phyloP scores from a whole-genome alignment of 2,797 vertebrate species.

The Propithecus perrieri region DNA sequence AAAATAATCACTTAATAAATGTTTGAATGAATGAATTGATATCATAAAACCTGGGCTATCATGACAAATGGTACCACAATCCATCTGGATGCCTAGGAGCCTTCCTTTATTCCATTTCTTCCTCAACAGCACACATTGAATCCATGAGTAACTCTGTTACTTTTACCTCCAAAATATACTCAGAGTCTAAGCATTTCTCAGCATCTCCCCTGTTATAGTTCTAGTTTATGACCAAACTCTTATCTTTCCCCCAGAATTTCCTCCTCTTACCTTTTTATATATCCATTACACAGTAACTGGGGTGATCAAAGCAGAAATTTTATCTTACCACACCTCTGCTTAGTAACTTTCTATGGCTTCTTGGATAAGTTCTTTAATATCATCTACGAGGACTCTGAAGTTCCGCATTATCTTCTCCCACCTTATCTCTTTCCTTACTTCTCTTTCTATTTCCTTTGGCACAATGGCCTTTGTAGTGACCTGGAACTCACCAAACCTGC shows the following conservation, averaged over 20 bases:
- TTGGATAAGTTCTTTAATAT: background rate
- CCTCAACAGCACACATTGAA: background rate
- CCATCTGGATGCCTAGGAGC: background rate
- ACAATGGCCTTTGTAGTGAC: background rate
- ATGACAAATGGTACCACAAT: background rate
- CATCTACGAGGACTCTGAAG: background rate
- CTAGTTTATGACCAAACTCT: background rate
- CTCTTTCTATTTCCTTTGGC: background rate
- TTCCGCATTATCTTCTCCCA: background rate
- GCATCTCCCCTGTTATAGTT: background rate
- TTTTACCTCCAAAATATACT: background rate
- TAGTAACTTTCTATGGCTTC: background rate
- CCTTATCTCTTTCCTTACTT: background rate
- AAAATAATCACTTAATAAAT: conserved; percentile 40
- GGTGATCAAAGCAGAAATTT: background rate
- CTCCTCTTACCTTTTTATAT: background rate
- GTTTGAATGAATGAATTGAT: conserved; percentile 25
- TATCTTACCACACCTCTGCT: background rate
- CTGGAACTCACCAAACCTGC: background rate
- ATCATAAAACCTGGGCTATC: background rate
- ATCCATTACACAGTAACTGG: background rate
- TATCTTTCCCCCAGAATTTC: background rate
- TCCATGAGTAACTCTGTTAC: background rate
- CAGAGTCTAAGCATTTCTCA: background rate
- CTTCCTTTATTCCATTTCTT: background rate